These are phyloP conservation scores for Rhaphigaster nebulosa DNA, from an alignment of 2,888 invertebrate genomes.

Conservation along the genomic window DNA sequence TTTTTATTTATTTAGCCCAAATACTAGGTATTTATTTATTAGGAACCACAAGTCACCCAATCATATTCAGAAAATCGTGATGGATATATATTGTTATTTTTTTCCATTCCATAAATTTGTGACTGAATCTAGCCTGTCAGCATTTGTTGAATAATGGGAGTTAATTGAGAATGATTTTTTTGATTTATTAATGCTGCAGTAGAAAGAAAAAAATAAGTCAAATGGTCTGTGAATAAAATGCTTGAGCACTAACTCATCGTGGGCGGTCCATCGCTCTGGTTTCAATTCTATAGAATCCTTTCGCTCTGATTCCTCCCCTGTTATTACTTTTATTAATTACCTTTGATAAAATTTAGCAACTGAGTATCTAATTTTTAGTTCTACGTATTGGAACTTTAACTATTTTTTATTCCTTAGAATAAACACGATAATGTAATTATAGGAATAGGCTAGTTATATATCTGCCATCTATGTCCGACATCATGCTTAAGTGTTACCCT, in stretches of 20 bases:
- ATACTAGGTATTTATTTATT: no score
- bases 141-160: background rate
- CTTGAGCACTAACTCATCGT: background rate
- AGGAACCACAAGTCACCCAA: background rate
- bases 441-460: no score
- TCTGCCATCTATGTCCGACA: no score
- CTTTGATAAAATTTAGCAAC: background rate
- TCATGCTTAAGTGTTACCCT: no score
- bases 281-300: background rate
- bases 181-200: conserved; percentile 14
- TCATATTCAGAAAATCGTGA: background rate
- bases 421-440: no score
- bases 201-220: background rate
- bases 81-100: background rate
- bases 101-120: background rate
- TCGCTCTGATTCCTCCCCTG: background rate
- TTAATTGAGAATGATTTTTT: conserved; percentile 16
- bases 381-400: background rate
- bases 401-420: background rate
- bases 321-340: background rate
- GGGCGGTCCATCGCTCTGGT: background rate
- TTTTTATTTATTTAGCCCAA: no score
- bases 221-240: conserved; percentile 5
- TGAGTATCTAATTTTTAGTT: background rate
- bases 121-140: background rate